Percentiles rank a stretch among this genome's conserved stretches.
Conservation (phyloP, 2,113 vertebrate genomes). For the Leptocoma aspasia region DNA sequence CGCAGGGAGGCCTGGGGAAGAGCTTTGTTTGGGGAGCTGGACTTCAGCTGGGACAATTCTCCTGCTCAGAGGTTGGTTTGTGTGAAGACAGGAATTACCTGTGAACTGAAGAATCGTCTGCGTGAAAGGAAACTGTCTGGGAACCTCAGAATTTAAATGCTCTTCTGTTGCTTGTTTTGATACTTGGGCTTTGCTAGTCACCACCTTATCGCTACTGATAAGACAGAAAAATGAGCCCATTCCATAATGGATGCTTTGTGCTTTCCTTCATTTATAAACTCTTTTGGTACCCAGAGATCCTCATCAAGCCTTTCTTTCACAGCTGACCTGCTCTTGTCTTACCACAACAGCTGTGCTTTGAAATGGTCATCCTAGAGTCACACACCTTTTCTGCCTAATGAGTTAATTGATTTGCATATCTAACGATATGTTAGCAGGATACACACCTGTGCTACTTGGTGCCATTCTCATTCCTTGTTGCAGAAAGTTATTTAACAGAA, state of each 20-base stretch:
- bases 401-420: slow-evolving; percentile 8
- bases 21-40: not conserved
- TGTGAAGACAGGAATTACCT: not conserved
- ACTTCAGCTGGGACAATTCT: not conserved
- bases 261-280: not conserved
- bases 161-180: not conserved
- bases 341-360: not conserved
- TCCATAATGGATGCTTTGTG: accelerated
- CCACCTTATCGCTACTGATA: not conserved
- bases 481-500: not conserved
- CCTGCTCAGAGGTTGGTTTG: not conserved
- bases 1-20: not conserved
- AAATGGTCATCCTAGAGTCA: not conserved
- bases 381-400: not conserved
- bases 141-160: not conserved
- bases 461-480: not conserved
- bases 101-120: not conserved
- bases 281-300: too few species aligned
- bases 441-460: not conserved
- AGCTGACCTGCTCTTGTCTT: not conserved
- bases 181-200: not conserved
- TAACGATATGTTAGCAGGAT: not conserved
- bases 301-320: not conserved
- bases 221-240: not conserved
- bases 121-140: not conserved